Evolutionary conservation across 2,888 invertebrate genomes (phyloP).

Genomic region (Trichacis sp.): DNA sequence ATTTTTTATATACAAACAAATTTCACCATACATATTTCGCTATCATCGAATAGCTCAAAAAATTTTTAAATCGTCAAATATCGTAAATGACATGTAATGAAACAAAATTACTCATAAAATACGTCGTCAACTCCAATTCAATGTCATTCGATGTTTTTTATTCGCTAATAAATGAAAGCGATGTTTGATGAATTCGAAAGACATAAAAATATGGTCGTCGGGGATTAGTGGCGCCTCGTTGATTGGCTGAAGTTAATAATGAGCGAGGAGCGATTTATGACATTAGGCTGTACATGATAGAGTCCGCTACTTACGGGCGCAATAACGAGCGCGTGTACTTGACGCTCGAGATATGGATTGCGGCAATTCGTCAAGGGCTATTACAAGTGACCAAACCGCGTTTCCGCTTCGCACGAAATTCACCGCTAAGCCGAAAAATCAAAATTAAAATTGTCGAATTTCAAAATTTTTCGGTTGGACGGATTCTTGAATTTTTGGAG

Average conservation of each 20-base stretch:
- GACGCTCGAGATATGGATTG: constrained; percentile 45
- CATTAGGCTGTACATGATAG: constrained; percentile 26
- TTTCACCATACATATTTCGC: no score
- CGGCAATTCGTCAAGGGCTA: constrained; percentile 41
- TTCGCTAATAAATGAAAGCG: not conserved
- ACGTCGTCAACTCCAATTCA: no score
- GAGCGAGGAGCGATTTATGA: constrained; percentile 14
- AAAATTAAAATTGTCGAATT: no score
- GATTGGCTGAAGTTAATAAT: not conserved
- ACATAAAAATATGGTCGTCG: not conserved
- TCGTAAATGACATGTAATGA: no score
- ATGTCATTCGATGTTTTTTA: no score
- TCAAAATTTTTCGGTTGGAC: no score
- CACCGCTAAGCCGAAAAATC: no score
- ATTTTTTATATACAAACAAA: no score
- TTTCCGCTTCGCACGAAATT: constrained; percentile 14
- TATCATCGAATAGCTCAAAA: no score
- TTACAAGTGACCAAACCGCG: constrained; percentile 26
- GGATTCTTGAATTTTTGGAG: no score
- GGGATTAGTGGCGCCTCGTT: not conserved
- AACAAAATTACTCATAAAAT: no score
- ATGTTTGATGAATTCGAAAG: not conserved
- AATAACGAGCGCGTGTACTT: constrained; percentile 49
- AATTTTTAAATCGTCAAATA: no score
- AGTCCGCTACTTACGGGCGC: constrained; percentile 37